Evolutionary conservation across 2,888 invertebrate species (phyloP), one percentile per base, ranked within the genome.

Genomic region (Habrosyne pyritoides): DNA sequence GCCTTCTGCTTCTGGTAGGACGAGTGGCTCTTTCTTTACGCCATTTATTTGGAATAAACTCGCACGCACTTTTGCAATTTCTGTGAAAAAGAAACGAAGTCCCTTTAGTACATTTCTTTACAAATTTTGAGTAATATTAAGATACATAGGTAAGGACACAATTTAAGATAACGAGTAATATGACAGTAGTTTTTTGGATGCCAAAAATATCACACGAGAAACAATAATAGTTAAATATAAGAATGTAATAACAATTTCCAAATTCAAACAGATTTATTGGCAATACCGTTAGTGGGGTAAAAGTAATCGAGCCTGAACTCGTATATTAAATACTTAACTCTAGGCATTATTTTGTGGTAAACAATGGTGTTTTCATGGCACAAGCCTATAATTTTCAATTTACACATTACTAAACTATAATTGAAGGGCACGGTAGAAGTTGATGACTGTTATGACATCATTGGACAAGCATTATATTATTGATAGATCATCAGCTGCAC

Each of bases 31-130:
- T 89, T 98, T 98, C 91, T 97, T 97, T 67, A 97, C 97, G 78
- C 99, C 99, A 94, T 98, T 98, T 94, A 99, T 98, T 95, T 99
- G 99, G 94, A 99, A 99, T 91, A 99, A 94, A 89, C 97, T 98
- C 77, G 99, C 97, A 86, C 99, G 96, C 63, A 99, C 99, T 95
- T 98, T 97, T 86, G 98, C 98, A 85, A 99, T 99, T 96, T 99
- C 99, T 99, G 96, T 57, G 96, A 96, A 81, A 89, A 84, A 87
- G 78, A 69, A 73, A 79, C 21, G 64, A 62, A 61, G 56, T 64
- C 49, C 65, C 6, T 8, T 42, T 42, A 36, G 4, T 28, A 8
- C 12, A 12, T 12, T 10, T 30, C 2, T 12, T 2, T 30, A 12
- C 2, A 30, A 10, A 10, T 12, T 12, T 12, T 12, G 10, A 28